Base-by-base conservation (phyloP, 2,888 invertebrate genomes). In the Agriopis aurantiaria region DNA sequence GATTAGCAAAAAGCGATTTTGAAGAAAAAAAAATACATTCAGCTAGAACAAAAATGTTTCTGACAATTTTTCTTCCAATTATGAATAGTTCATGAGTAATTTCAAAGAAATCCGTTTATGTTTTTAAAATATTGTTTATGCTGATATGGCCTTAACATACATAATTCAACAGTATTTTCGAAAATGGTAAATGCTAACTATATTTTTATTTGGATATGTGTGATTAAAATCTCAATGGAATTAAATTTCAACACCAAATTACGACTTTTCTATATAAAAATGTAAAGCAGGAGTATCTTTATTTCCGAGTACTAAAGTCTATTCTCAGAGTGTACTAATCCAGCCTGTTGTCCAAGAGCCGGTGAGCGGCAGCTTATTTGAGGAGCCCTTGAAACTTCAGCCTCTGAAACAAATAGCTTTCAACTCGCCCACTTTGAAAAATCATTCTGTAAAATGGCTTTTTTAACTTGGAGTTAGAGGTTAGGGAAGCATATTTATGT, bases 311-410 rank as follows among this genome's bases (percentile, higher is more conserved):
- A 12, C 5, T 46, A 62, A 52, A 56, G 57, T 41, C 58, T 60
- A 55, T 64, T 46, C 23, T 58, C 57, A 17, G 48, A 69, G 49
- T 59, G 17, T n/a, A 49, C 65, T 65, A 69, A 53, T 65, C 53
- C 61, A 46, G 56, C 55, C 52, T 46, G 68, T 57, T 62, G 61
- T 55, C 57, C 61, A 33, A 56, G 49, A 10, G 8, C 55, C 56
- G 63, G 59, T 53, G 66, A 55, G 55, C 45, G 61, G 65, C 63
- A 58, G 67, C 68, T 74, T 75, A 73, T 75, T 75, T 73, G 75
- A 73, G 65, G 60, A 75, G 66, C 75, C 73, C 75, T 75, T 66
- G 49, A 75, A 73, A 75, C 71, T 75, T 63, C 66, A 60, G 23
- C 75, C 58, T 14, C 64, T 67, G 65, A 65, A 75, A 71, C 71